Base-by-base conservation (phyloP, 1,140 invertebrate species). In the Triops longicaudatus region DNA sequence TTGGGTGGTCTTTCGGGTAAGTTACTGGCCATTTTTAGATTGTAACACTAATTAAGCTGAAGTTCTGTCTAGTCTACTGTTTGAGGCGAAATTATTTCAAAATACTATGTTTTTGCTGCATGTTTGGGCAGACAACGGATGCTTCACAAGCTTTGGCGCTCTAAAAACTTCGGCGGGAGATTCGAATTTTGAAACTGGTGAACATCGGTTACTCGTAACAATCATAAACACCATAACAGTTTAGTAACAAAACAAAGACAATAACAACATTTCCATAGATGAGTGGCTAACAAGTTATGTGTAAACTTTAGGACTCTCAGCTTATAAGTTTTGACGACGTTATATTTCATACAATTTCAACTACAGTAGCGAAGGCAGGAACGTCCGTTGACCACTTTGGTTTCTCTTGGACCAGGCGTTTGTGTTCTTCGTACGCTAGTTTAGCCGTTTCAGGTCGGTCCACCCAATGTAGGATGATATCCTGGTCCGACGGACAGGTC, bases 401-500 rank as follows among this genome's bases (percentile, higher is more conserved):
- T 50, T 77, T 78, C 75, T 83, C 82, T 31, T 84, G 83, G 10
- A 81, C 81, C 14, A 84, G 76, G 28, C 79, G 76, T n/a, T 83
- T 80, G 71, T 82, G 81, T 80, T 84, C 81, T 79, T 87, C 83
- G 75, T 82, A 80, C 12, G 80, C 79, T 26, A 84, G 78, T 76
- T 81, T 84, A 5, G 81, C 80, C 0, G 83, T 84, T 78, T 87
- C 87, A 6, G 84, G 84, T 79, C 87, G 86, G 50, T 86, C 85
- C 31, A 86, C 83, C 88, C 88, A 89, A 79, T 88, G 86, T 37
- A 87, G 82, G 17, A 88, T 83, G 72, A 89, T 88, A 81, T 89
- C 87, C 81, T 90, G 88, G 81, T 90, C 89, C 28, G 88, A 87
- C 5, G 89, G 89, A 81, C 88, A 90, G 9, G 87, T 86, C 79